A percentile compares a stretch with the other conserved stretches of the same genome.
Conservation (phyloP, 2,797 vertebrate species). For the Urosaurus nigricauda region DNA sequence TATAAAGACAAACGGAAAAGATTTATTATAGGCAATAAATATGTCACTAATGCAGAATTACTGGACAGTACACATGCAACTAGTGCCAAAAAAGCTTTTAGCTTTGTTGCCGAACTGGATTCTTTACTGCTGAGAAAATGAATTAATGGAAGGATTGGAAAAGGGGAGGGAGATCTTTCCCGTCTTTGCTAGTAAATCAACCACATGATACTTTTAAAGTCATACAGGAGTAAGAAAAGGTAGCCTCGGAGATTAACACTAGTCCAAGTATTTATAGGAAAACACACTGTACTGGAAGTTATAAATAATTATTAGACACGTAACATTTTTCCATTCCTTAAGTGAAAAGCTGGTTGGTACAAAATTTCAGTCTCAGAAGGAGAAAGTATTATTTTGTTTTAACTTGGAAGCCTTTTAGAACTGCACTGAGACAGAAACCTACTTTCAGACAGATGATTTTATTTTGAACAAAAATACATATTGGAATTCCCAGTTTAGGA, state of each 20-base stretch:
- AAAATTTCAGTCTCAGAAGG: slow-evolving; percentile 52
- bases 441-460: slow-evolving; percentile 50
- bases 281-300: slow-evolving; percentile 75
- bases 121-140: slow-evolving; percentile 88
- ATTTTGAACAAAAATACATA: slow-evolving; percentile 50
- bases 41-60: slow-evolving; percentile 86
- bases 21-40: slow-evolving; percentile 86
- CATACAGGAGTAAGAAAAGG: slow-evolving; percentile 75
- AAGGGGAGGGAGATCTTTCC: slow-evolving; percentile 77
- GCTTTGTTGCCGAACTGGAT: slow-evolving; percentile 86
- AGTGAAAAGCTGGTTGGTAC: slow-evolving; percentile 67
- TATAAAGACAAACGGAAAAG: slow-evolving; percentile 83
- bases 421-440: slow-evolving; percentile 51
- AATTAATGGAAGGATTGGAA: slow-evolving; percentile 84
- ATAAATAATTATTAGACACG: slow-evolving; percentile 76
- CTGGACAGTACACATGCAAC: slow-evolving; percentile 83
- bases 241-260: slow-evolving; percentile 77
- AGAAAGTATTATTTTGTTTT: slow-evolving; percentile 44
- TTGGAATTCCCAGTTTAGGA: background rate
- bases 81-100: slow-evolving; percentile 90
- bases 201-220: slow-evolving; percentile 77
- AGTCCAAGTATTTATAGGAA: slow-evolving; percentile 79
- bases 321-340: slow-evolving; percentile 69
- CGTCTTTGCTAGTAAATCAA: slow-evolving; percentile 83
- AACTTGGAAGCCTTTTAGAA: slow-evolving; percentile 45